These are phyloP conservation scores for Aselliscus stoliczkanus DNA, from an alignment of 2,797 vertebrate genomes.

Conservation along the genomic window DNA sequence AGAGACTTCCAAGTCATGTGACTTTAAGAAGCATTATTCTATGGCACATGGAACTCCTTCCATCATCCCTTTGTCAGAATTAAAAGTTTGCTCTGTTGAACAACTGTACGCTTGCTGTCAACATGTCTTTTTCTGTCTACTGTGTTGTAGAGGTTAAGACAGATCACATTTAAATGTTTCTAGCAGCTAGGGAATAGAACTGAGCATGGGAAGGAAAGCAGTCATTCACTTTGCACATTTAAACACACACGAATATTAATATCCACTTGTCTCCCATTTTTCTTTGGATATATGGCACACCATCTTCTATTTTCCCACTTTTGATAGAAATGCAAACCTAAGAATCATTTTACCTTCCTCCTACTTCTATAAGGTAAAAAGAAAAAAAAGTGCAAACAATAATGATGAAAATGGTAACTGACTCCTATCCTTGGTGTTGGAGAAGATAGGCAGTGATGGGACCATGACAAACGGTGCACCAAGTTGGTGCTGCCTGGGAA, in stretches of 20 bases:
- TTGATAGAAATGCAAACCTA: background rate
- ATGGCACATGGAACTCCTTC: background rate
- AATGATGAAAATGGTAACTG: background rate
- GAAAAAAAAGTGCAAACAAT: background rate
- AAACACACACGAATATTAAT: background rate
- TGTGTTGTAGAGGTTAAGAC: background rate
- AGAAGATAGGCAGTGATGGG: background rate
- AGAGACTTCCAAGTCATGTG: background rate
- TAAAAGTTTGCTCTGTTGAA: background rate
- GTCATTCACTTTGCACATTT: background rate
- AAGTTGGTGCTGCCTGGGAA: background rate
- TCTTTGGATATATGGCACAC: background rate
- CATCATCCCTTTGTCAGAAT: constrained; percentile 16
- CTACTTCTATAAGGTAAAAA: background rate
- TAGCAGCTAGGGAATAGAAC: background rate
- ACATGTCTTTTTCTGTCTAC: background rate
- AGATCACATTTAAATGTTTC: background rate
- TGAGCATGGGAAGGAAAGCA: background rate
- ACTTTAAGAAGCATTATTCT: background rate
- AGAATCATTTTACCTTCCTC: background rate
- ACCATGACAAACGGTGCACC: background rate
- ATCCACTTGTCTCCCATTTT: background rate
- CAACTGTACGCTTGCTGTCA: background rate
- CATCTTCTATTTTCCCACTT: background rate
- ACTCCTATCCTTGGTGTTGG: background rate